Base-by-base conservation (phyloP, 1,140 invertebrate species). In the Potamilus streckersoni region DNA sequence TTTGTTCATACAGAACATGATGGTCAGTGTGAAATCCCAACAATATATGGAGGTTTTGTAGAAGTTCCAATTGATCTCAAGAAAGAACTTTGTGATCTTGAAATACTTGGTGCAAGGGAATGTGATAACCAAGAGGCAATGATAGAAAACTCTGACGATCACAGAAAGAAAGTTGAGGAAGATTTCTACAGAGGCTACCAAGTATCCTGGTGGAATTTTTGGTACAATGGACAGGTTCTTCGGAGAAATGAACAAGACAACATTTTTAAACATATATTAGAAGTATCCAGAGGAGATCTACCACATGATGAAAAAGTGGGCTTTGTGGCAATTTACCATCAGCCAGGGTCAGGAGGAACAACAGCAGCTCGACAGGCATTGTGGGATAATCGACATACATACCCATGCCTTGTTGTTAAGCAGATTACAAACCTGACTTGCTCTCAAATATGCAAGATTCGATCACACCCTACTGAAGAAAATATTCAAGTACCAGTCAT, bases 161-260 rank as follows among this genome's bases (percentile, higher is more conserved):
- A 77, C n/a, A 60, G 59, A 23, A 77, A 27, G 62, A 27, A 73
- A 63, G 57, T 38, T 19, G 80, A 82, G 60, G 59, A 76, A 65
- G 17, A 70, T 31, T 2, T 82, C 61, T 83, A 76, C 65, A 78
- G 68, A 64, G 80, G 82, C 13, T 70, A 78, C n/a, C 56, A 65
- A 66, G 78, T 72, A 19, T 69, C 63, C 20, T 83, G 80, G 78
- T 76, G 73, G 65, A 83, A 83, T 70, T 83, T 82, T 61, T 73
- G 74, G 27, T 83, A 74, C 55, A 11, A 66, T 59, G 76, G 64
- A 55, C 80, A 83, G 62, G 82, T 83, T 6, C 71, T 69, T 61
- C 31, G 73, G 60, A 64, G 82, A 55, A 67, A 74, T 55, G 76
- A 67, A 17, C 71, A 78, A 58, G 57, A 62, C 13, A 14, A 64